Base-by-base conservation (phyloP, 2,888 invertebrate genomes). In the Euphydryas editha region DNA sequence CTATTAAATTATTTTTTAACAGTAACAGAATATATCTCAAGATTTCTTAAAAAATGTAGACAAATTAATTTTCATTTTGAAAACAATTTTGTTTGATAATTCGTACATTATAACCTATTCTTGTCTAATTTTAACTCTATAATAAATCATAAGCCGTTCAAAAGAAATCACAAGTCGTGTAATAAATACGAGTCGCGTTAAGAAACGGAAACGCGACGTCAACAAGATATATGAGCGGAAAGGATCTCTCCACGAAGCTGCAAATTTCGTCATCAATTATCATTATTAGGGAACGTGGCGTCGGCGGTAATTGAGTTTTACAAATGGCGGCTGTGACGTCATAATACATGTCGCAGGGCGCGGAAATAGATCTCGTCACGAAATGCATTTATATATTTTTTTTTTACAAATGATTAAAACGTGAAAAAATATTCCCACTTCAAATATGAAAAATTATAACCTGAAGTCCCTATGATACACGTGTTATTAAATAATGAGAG, bases 191-290 rank as follows among this genome's bases (percentile, higher is more conserved):
- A 30, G 30, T 21, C 37, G 55, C 11, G 36, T 24, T 13, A 20
- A 17, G 73, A 80, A 86, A 71, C 67, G 92, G 58, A 75, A 78
- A 86, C 84, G 61, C 68, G 69, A 72, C 20, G 66, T 73, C 76
- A 77, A 81, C 78, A 89, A 91, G 91, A 91, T 90, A 88, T 90
- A 91, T 87, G 79, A 81, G 84, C 82, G 84, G 79, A 82, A 80
- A 82, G 84, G 87, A 87, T 87, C 88, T 83, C 82, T 87, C 88
- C 90, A 84, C 91, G 91, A 92, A 92, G 92, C 91, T 90, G 90
- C 89, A 87, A 92, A 91, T 90, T 91, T 89, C 88, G 81, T 90
- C 92, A 92, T 92, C 92, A 92, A 92, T 92, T 92, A 92, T 91
- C 90, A 90, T 92, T 92, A 91, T 91, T 90, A 89, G 86, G 86